Percentiles rank a stretch among this genome's conserved stretches.
Evolutionary conservation across 2,113 vertebrate species (phyloP).

Genomic region (crab-eating macaque (Macaca fascicularis)): T2T-MFA8v1.1 NC_088378.1:8180001-8180500

Average conservation of each 20-base stretch:
- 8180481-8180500: neutral
- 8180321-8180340: neutral
- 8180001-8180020: neutral
- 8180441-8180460: neutral
- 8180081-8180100: neutral
- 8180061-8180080: too few relatives aligned
- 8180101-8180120: neutral
- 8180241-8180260: neutral
- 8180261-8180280: neutral
- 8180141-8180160: neutral
- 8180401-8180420: neutral
- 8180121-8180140: neutral
- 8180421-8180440: neutral
- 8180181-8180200: neutral
- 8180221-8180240: neutral
- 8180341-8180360: neutral
- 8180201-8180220: neutral
- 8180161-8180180: neutral
- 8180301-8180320: neutral
- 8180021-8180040: neutral
- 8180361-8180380: neutral
- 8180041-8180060: too few relatives aligned
- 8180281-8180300: neutral
- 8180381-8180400: neutral
- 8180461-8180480: neutral